These are phyloP conservation scores for Taenaris catops DNA, from an alignment of 2,888 invertebrate genomes.

Conservation along the genomic window DNA sequence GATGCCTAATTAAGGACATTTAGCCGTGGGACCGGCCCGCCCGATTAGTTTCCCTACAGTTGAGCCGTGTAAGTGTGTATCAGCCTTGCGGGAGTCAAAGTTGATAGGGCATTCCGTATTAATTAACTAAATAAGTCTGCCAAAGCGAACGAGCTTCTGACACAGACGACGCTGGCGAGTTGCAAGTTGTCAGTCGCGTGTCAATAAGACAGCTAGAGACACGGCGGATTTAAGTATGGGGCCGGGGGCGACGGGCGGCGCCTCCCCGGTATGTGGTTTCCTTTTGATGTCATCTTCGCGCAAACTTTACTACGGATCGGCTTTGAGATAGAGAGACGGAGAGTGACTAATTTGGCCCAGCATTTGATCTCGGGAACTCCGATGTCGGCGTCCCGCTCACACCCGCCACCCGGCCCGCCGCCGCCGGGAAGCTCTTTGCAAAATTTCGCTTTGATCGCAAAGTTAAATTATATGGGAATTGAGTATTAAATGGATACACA, in stretches of 20 bases:
- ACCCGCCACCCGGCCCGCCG: constrained; percentile 56
- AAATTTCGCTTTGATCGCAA: constrained; percentile 80
- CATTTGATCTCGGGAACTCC: constrained; percentile 77
- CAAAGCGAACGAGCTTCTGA: constrained; percentile 60
- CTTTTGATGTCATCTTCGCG: constrained; percentile 81
- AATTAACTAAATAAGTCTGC: constrained; percentile 78
- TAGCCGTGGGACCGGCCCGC: constrained; percentile 29
- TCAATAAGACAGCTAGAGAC: constrained; percentile 75
- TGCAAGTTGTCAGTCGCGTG: constrained; percentile 74
- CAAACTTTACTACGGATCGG: constrained; percentile 81
- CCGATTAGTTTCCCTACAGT: constrained; percentile 63
- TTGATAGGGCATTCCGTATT: constrained; percentile 77
- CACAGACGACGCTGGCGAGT: constrained; percentile 64
- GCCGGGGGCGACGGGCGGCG: constrained; percentile 47
- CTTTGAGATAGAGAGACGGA: constrained; percentile 81
- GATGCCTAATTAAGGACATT: constrained; percentile 55
- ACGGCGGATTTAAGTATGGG: constrained; percentile 73
- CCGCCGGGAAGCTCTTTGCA: constrained; percentile 76
- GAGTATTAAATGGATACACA: constrained; percentile 79
- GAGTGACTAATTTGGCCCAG: constrained; percentile 81
- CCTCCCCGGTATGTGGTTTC: constrained; percentile 79
- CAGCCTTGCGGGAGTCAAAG: constrained; percentile 65
- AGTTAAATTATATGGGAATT: constrained; percentile 81
- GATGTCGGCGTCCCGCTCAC: constrained; percentile 66
- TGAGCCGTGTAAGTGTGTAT: constrained; percentile 54